Conservation (phyloP, 1,140 invertebrate species). For the Platorchestia sp. region DNA sequence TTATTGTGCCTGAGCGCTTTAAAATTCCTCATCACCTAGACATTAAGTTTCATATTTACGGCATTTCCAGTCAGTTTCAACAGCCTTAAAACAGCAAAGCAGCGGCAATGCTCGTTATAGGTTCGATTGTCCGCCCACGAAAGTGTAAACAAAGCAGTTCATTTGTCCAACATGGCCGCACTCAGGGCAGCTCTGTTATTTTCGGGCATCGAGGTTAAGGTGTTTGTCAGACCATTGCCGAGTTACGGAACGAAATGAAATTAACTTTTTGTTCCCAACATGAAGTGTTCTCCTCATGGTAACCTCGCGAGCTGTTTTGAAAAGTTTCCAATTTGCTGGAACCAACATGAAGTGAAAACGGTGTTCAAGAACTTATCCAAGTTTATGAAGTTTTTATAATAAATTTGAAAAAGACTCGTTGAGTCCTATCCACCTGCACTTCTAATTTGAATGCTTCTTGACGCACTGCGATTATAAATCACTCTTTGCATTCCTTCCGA, state of each 20-base stretch:
- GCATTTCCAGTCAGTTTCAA: slow-evolving; percentile 15
- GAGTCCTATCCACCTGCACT: neutral
- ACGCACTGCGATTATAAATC: neutral
- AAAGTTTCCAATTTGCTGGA: neutral
- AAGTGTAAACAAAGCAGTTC: slow-evolving; percentile 34
- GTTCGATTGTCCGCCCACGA: slow-evolving; percentile 42
- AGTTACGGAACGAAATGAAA: neutral
- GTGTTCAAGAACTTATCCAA: neutral
- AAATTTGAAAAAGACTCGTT: neutral
- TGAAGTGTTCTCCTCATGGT: neutral
- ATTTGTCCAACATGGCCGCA: neutral
- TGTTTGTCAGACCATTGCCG: neutral
- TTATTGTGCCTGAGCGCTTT: neutral
- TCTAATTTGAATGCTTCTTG: neutral
- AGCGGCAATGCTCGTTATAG: neutral
- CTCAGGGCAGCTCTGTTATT: neutral
- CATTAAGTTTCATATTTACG: neutral
- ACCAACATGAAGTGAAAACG: neutral
- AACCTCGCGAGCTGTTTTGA: neutral
- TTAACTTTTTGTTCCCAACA: neutral
- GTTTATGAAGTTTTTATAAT: neutral
- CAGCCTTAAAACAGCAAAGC: neutral
- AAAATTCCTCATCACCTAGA: neutral
- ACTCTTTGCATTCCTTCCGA: neutral
- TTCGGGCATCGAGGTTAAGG: neutral